Percentiles rank a stretch among this genome's conserved stretches.
Evolutionary conservation across 2,113 vertebrate genomes (phyloP).

Genomic region (Rhinogobius similis): DNA sequence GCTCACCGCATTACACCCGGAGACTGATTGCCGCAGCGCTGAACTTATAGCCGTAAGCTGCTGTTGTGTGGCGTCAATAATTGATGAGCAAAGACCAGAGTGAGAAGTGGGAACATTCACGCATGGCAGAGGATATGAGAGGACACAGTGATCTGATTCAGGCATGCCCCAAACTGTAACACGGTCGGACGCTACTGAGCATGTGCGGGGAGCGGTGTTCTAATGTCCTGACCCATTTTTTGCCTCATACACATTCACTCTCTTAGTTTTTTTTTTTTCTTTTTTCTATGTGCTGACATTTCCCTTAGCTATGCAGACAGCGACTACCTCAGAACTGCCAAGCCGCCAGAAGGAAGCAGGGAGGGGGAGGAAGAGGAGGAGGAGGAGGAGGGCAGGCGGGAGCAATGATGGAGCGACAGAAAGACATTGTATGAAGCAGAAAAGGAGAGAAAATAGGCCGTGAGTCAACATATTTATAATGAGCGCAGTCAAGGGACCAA

Average conservation of each 20-base stretch:
- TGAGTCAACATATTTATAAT: conserved; percentile 76
- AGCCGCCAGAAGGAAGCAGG: conserved; percentile 65
- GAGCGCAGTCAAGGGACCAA: conserved; percentile 40
- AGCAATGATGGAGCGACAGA: conserved; percentile 55
- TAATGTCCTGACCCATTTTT: conserved; percentile 75
- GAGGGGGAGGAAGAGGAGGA: not conserved
- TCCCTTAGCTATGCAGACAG: conserved; percentile 76
- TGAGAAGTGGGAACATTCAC: conserved; percentile 68
- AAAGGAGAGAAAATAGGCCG: conserved; percentile 30
- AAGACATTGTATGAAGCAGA: conserved; percentile 9
- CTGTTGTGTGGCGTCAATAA: conserved; percentile 70
- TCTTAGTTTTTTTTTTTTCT: no score
- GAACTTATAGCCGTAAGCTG: conserved; percentile 47
- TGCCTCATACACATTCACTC: not conserved
- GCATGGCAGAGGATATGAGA: conserved; percentile 53
- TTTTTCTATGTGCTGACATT: conserved; percentile 63
- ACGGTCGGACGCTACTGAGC: conserved; percentile 63
- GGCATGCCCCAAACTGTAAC: conserved; percentile 20
- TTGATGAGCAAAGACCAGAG: conserved; percentile 71
- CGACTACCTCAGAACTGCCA: conserved; percentile 72
- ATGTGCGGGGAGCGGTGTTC: conserved; percentile 56
- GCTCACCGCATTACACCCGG: conserved; percentile 12
- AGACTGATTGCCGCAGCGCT: conserved; percentile 40
- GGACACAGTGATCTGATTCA: conserved; percentile 66
- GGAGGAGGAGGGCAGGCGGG: conserved; percentile 3